phyloP scores from a whole-genome alignment of 2,113 vertebrate genomes.

The Xiphophorus maculatus region DNA sequence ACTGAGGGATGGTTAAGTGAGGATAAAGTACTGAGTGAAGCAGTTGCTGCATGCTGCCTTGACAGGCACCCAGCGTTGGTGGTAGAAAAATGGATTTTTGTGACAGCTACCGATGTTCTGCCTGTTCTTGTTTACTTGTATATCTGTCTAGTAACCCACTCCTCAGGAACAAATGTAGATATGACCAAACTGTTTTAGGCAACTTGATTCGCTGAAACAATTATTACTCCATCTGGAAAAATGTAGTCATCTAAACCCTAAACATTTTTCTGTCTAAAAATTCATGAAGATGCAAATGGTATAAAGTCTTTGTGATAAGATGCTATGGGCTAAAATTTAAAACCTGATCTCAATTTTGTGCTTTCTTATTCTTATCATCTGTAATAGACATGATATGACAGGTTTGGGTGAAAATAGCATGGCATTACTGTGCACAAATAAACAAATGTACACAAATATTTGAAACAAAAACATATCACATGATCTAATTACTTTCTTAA shows the following conservation, averaged over 20 bases:
- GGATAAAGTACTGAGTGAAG: constrained; percentile 10
- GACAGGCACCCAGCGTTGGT: constrained; percentile 21
- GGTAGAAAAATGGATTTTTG: constrained; percentile 34
- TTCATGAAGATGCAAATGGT: constrained; percentile 20
- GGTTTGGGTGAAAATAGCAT: not conserved
- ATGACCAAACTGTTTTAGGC: constrained; percentile 79
- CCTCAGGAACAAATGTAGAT: constrained; percentile 84
- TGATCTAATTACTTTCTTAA: not conserved
- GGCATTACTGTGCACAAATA: too few relatives aligned
- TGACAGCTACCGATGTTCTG: constrained; percentile 48
- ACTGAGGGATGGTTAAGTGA: constrained; percentile 17
- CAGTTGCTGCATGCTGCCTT: constrained; percentile 11
- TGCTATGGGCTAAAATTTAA: not conserved
- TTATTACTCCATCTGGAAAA: constrained; percentile 27
- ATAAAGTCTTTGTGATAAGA: not conserved
- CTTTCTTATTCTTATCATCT: constrained; percentile 2
- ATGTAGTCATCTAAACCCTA: constrained; percentile 1
- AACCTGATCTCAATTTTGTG: constrained; percentile 54
- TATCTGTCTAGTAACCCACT: constrained; percentile 74
- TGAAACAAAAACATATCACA: not conserved
- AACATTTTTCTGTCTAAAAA: constrained; percentile 16
- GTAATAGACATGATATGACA: not conserved
- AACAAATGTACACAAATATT: not conserved
- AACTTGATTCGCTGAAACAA: constrained; percentile 46
- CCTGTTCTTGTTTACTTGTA: constrained; percentile 64